phyloP scores from a whole-genome alignment of 2,113 vertebrate genomes.

The Urocitellus parryii region DNA sequence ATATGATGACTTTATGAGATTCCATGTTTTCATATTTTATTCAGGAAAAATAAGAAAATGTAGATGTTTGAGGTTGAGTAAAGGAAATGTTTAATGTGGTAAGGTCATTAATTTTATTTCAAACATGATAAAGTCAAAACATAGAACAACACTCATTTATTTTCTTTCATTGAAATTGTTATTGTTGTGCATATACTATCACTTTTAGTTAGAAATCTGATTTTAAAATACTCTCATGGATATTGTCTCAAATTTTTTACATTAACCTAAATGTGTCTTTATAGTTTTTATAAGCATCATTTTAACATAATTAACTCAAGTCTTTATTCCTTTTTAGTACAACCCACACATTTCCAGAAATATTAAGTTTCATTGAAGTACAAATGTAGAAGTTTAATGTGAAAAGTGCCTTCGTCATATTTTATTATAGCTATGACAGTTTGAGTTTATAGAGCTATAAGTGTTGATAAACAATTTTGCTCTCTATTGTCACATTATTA shows the following conservation, averaged over 20 bases:
- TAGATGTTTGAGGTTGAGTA: too few relatives aligned
- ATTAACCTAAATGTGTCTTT: neutral
- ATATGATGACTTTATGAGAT: neutral
- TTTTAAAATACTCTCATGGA: neutral
- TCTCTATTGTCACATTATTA: neutral
- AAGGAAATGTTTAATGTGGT: neutral
- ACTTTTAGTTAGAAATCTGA: conserved; percentile 13
- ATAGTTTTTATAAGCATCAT: neutral
- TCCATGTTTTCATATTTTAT: neutral
- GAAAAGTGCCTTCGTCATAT: neutral
- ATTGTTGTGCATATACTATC: neutral
- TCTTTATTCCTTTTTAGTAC: neutral
- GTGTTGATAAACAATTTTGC: neutral
- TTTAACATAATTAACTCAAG: neutral
- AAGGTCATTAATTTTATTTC: neutral
- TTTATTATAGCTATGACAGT: too few relatives aligned
- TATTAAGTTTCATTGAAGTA: neutral
- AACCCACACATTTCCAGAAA: neutral
- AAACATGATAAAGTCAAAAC: neutral
- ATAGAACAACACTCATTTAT: neutral
- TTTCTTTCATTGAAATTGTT: neutral
- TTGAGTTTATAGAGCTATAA: too few relatives aligned
- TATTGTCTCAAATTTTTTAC: neutral
- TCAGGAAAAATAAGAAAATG: neutral
- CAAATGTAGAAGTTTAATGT: neutral